A percentile compares a stretch with the other conserved stretches of the same genome.
These are phyloP conservation scores for Lapara coniferarum DNA, from an alignment of 2,888 invertebrate genomes.

Conservation along the genomic window DNA sequence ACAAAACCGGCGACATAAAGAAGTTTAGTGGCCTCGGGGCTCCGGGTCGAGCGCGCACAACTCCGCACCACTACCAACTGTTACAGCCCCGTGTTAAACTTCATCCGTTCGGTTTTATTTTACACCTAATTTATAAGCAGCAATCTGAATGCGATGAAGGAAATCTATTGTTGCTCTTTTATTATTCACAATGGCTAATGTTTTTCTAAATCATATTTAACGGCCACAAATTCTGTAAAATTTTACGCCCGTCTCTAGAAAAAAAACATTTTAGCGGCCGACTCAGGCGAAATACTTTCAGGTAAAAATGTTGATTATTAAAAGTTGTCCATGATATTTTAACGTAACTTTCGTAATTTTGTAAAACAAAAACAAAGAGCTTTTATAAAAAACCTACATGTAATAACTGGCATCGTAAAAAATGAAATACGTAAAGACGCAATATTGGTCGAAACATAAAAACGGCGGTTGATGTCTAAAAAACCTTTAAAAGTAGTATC, in stretches of 20 bases:
- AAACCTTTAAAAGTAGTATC: conserved; percentile 80
- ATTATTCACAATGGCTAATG: conserved; percentile 39
- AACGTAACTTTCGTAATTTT: neutral
- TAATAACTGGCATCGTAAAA: conserved; percentile 64
- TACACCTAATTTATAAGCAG: conserved; percentile 63
- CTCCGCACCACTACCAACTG: conserved; percentile 50
- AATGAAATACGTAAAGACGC: conserved; percentile 67
- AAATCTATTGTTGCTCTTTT: conserved; percentile 49
- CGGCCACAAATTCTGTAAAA: neutral
- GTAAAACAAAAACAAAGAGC: conserved; percentile 27
- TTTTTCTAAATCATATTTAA: conserved; percentile 4
- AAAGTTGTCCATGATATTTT: neutral
- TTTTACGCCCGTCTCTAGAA: neutral
- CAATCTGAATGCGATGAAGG: conserved; percentile 36
- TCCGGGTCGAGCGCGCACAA: conserved; percentile 36
- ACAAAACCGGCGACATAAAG: conserved; percentile 53
- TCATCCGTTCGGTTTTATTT: conserved; percentile 70
- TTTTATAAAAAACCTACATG: conserved; percentile 28
- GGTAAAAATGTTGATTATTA: neutral
- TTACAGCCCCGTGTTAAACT: conserved; percentile 55
- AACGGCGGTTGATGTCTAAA: conserved; percentile 74
- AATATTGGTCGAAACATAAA: conserved; percentile 74
- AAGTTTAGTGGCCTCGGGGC: conserved; percentile 56
- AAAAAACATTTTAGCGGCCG: conserved; percentile 4
- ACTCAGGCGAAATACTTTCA: neutral